phyloP scores from a whole-genome alignment of 2,797 vertebrate species.

The Melanotaenia maccullochi region DNA sequence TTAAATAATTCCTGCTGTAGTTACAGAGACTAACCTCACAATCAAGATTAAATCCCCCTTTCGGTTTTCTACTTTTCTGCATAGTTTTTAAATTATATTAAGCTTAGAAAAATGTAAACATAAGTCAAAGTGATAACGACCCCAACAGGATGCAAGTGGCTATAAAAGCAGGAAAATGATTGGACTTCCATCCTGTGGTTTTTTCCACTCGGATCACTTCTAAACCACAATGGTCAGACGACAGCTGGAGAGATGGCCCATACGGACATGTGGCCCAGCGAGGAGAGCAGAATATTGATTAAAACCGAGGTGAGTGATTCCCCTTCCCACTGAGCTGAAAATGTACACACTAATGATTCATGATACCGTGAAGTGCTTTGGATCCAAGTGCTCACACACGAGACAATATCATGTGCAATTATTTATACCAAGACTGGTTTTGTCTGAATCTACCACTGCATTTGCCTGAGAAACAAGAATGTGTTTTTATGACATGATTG shows the following conservation, averaged over 20 bases:
- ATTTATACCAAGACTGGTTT: not conserved
- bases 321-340: conserved; percentile 14
- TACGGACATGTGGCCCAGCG: not conserved
- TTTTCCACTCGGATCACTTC: conserved; percentile 33
- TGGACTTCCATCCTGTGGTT: conserved; percentile 31
- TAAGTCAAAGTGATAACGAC: conserved; percentile 21
- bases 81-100: not conserved
- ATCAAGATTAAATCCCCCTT: not conserved
- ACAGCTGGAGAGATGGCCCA: not conserved
- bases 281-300: not conserved
- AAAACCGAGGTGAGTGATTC: not conserved
- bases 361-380: not conserved
- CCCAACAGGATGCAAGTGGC: conserved; percentile 19
- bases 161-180: conserved; percentile 18
- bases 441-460: not conserved
- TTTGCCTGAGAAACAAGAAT: not conserved
- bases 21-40: not conserved
- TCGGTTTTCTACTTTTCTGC: not conserved
- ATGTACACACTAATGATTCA: conserved; percentile 16
- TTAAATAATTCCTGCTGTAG: not conserved
- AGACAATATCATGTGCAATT: not conserved
- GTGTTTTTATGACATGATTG: not conserved
- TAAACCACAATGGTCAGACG: not conserved
- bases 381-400: not conserved
- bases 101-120: not conserved